Evolutionary conservation across 1,140 invertebrate genomes (phyloP).

Genomic region (Drosophila obscura): DNA sequence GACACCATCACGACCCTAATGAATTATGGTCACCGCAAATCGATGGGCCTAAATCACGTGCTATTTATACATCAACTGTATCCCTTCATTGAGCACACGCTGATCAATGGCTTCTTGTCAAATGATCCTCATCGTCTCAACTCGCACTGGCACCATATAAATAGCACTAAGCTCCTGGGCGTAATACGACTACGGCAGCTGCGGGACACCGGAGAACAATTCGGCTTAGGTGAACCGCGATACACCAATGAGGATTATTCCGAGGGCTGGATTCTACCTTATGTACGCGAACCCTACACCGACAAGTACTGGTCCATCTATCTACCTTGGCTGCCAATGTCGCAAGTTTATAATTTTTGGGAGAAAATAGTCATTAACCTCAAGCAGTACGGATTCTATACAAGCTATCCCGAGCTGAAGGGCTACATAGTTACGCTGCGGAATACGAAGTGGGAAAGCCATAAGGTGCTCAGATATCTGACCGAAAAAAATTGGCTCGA

Average conservation of each 20-base stretch:
- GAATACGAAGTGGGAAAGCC: too few relatives aligned
- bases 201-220: slow-evolving; percentile 2
- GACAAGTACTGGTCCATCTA: slow-evolving; percentile 66
- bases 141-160: slow-evolving; percentile 35
- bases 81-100: slow-evolving; percentile 24
- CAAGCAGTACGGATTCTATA: slow-evolving; percentile 27
- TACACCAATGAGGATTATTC: slow-evolving; percentile 27
- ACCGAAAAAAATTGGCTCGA: slow-evolving; percentile 52
- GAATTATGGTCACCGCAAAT: not conserved
- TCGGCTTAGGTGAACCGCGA: slow-evolving; percentile 2
- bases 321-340: slow-evolving; percentile 56
- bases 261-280: slow-evolving; percentile 56
- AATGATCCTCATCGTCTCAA: not conserved
- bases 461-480: slow-evolving; percentile 55
- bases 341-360: not conserved
- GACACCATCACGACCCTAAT: not conserved
- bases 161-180: slow-evolving; percentile 38
- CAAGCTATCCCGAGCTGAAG: slow-evolving; percentile 39
- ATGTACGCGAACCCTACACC: slow-evolving; percentile 41
- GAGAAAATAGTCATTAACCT: slow-evolving; percentile 25
- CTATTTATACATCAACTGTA: slow-evolving; percentile 33
- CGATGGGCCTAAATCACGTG: slow-evolving; percentile 24
- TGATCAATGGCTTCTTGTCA: slow-evolving; percentile 49
- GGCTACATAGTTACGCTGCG: slow-evolving; percentile 57
- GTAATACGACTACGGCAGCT: slow-evolving; percentile 65